Conservation (phyloP, 2,113 vertebrate species). For the Campylomormyrus tamandua region DNA sequence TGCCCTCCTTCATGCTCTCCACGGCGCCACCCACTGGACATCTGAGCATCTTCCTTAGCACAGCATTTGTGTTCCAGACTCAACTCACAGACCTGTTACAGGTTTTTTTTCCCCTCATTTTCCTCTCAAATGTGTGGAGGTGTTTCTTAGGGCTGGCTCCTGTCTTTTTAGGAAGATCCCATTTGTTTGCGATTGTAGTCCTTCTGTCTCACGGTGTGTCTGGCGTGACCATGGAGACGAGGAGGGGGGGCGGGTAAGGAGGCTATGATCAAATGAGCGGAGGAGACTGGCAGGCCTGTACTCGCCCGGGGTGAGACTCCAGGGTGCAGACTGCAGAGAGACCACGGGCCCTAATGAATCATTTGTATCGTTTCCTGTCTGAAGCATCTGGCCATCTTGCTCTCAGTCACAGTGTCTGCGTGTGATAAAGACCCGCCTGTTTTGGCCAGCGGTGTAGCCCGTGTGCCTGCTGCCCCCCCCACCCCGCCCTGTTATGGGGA, state of each 20-base stretch:
- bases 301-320: conserved; percentile 13
- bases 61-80: neutral
- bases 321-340: conserved; percentile 15
- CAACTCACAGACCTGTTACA: neutral
- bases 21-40: neutral
- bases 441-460: conserved; percentile 13
- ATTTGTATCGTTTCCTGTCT: conserved; percentile 26
- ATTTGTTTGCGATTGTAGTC: neutral
- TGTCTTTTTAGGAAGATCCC: neutral
- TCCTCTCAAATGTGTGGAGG: neutral
- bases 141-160: neutral
- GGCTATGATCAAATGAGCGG: neutral
- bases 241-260: neutral
- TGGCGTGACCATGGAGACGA: neutral
- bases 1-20: neutral
- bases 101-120: neutral
- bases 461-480: neutral
- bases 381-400: neutral
- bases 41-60: neutral
- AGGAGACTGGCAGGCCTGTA: conserved; percentile 32
- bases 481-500: neutral
- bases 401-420: conserved; percentile 24
- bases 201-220: neutral
- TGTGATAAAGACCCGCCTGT: conserved; percentile 39
- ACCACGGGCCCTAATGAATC: conserved; percentile 34